Evolutionary conservation across 1,140 invertebrate species (phyloP), one percentile per base, ranked within the genome.

Genomic region (Riptortus pedestris): DNA sequence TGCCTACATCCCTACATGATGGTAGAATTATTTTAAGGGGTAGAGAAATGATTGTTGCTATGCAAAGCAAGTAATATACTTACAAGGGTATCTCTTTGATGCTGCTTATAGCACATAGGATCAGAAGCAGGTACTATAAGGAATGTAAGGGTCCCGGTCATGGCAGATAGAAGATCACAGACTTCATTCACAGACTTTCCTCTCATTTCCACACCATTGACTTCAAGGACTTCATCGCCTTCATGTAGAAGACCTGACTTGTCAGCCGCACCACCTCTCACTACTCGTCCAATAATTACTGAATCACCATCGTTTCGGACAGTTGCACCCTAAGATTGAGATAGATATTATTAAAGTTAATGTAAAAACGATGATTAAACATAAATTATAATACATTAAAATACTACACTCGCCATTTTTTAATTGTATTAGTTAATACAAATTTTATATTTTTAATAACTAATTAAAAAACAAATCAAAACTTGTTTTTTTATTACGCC

Each of bases 131-230:
- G 91, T 67, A 91, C 85, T 63, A 94, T 88, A 33, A 96, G 82
- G 74, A 98, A 94, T 16, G 90, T 92, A 29, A 98, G 79, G 26
- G 91, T 93, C 59, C 95, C 94, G 69, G 88, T 88, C 89, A 97
- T 94, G 65, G 85, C 85, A 64, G 91, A 88, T 66, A 99, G 79
- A 70, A 98, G 85, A 74, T 96, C 92, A 78, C 94, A 98, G 68
- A 99, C 95, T 74, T 98, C 93, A 77, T 97, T 94, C 65, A 99
- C 91, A 65, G 90, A 90, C 76, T 96, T 97, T 63, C 95, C 94
- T 64, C 93, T 83, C 88, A 98, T 89, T 72, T 93, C 88, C 47
- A 96, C 86, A 7, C 91, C 92, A 76, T 98, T 97, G 12, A 98
- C 92, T 76, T 98, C 95, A 5, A 98, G 79, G 27, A 98, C 91